These are phyloP conservation scores for Xiphydria camelus DNA, from an alignment of 2,888 invertebrate genomes.

Conservation along the genomic window DNA sequence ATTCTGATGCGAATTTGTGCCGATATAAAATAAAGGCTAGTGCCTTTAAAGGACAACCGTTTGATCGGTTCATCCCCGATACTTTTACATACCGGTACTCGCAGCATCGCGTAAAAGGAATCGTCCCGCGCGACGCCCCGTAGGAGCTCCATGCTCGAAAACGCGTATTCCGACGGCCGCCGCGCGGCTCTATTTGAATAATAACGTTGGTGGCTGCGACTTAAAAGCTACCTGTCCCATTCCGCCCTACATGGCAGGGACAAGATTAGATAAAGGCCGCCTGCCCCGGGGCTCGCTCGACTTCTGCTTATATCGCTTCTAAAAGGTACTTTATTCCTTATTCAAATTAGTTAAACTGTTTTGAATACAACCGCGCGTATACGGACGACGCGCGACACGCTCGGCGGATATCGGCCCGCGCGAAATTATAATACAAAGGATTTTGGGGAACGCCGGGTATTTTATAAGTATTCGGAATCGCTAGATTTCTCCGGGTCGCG, in stretches of 20 bases:
- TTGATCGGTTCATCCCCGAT: too few relatives aligned
- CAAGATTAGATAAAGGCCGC: constrained; percentile 45
- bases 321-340: constrained; percentile 50
- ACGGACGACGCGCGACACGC: constrained; percentile 31
- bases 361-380: constrained; percentile 32
- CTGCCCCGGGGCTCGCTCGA: constrained; percentile 17
- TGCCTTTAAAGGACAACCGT: too few relatives aligned
- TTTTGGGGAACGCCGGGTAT: too few relatives aligned
- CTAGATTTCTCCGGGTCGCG: too few relatives aligned
- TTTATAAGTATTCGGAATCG: too few relatives aligned
- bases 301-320: constrained; percentile 41
- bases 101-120: too few relatives aligned
- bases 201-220: constrained; percentile 40
- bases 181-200: constrained; percentile 41
- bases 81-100: too few relatives aligned
- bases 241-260: constrained; percentile 44
- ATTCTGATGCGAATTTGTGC: too few relatives aligned
- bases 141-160: too few relatives aligned
- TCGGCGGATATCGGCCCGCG: constrained; percentile 35
- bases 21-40: too few relatives aligned
- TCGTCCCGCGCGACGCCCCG: too few relatives aligned
- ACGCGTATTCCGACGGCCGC: neutral
- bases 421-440: constrained; percentile 53
- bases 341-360: constrained; percentile 51
- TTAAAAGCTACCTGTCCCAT: constrained; percentile 42